Evolutionary conservation across 1,140 invertebrate genomes (phyloP), one percentile per base, ranked within the genome.

Genomic region (Wiebesia pumilae): DNA sequence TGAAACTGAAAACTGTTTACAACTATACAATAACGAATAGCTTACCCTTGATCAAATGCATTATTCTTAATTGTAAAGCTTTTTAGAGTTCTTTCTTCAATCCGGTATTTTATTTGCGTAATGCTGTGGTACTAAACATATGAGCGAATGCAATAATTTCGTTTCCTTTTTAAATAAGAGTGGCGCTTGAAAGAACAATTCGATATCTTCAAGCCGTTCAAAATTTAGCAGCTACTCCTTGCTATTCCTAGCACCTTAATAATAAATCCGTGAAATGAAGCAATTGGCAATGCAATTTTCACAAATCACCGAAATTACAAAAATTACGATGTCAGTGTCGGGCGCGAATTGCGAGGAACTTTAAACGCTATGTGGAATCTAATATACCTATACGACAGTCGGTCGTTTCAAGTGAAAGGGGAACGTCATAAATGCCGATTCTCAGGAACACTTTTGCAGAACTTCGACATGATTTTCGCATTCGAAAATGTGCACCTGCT

Each of bases 351-450:
- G 14, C 77, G 77, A 79, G 47, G 77, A 58, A 79, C 43, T 54
- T 54, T 79, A 43, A 54, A n/a, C 19, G 30, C 24, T 75, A 73
- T 73, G 21, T 40, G 35, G 33, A n/a, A 38, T 43, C 71, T 38
- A 75, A 79, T 54, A 24, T 19, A 54, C 38, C 3, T 3, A 54
- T 16, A 79, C 30, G 43, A 51, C 75, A 33, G 77, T 33, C 27
- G 30, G 30, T 78, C 77, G 40, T 33, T 54, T 19, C 80, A 21
- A 69, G 80, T 81, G 80, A 81, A 81, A 81, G 80, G n/a, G n/a
- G 80, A 65, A 30, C 80, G 80, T 67, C 80, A 67, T 81, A 67
- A 81, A 67, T 24, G 62, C 16, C 40, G 54, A 80, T 80, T 80
- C 54, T 33, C 21, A 12, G 78, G 65, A 80, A n/a, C n/a, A n/a